phyloP scores from a whole-genome alignment of 2,113 vertebrate genomes.

The Muntiacus muntjak region DNA sequence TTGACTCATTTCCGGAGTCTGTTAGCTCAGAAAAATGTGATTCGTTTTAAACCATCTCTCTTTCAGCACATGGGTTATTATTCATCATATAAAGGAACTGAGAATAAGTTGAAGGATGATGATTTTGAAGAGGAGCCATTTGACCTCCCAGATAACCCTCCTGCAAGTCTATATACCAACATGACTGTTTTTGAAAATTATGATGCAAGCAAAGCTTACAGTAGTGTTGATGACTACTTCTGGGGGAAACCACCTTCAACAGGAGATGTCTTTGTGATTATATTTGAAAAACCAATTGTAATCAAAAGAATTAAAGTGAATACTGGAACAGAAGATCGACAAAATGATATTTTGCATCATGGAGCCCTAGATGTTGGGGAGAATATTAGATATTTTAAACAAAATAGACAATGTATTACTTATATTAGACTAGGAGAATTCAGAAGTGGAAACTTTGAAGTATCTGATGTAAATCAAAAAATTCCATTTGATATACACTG shows the following conservation, averaged over 20 bases:
- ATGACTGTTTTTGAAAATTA: slow-evolving; percentile 99
- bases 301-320: slow-evolving; percentile 94
- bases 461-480: slow-evolving; percentile 92
- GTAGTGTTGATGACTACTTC: slow-evolving; percentile 95
- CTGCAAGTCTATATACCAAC: slow-evolving; percentile 92
- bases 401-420: slow-evolving; percentile 89
- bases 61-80: slow-evolving; percentile 99
- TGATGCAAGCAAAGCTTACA: slow-evolving; percentile 94
- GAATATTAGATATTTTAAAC: slow-evolving; percentile 86
- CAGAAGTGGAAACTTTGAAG: slow-evolving; percentile 94
- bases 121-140: slow-evolving; percentile 97
- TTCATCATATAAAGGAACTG: slow-evolving; percentile 95
- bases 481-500: slow-evolving; percentile 95
- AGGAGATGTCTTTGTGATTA: slow-evolving; percentile 92
- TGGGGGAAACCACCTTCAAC: slow-evolving; percentile 95
- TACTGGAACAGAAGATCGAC: slow-evolving; percentile 95
- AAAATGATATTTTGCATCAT: slow-evolving; percentile 94
- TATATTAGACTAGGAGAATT: slow-evolving; percentile 95
- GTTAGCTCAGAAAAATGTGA: slow-evolving; percentile 94
- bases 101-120: slow-evolving; percentile 98
- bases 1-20: slow-evolving; percentile 95
- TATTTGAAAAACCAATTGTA: slow-evolving; percentile 92
- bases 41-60: slow-evolving; percentile 97
- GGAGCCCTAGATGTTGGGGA: slow-evolving; percentile 95
- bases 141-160: slow-evolving; percentile 97